These are phyloP conservation scores for Melitaea cinxia DNA, from an alignment of 1,140 invertebrate species.

Conservation along the genomic window DNA sequence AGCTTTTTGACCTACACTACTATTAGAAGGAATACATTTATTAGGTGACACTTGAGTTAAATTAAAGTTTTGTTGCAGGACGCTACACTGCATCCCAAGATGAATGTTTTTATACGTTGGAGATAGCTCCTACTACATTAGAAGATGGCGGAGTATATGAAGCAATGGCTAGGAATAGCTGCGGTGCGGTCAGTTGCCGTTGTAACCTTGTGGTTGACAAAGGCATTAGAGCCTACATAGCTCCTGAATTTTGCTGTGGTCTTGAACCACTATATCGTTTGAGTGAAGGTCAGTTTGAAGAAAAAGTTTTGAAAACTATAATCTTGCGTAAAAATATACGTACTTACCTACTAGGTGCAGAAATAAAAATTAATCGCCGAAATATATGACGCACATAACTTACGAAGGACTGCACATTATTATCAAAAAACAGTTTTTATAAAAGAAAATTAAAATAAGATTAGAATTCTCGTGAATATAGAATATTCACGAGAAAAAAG, in stretches of 20 bases:
- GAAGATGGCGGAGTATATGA: constrained; percentile 93
- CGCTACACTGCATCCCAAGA: constrained; percentile 84
- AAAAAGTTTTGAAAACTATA: too few relatives aligned
- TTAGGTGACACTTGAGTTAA: not conserved
- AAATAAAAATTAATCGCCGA: too few relatives aligned
- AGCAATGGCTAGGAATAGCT: constrained; percentile 89
- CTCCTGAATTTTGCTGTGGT: constrained; percentile 88
- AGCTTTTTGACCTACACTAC: too few relatives aligned
- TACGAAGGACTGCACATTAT: too few relatives aligned
- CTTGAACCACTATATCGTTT: constrained; percentile 85
- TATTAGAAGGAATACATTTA: not conserved
- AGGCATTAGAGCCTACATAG: constrained; percentile 90
- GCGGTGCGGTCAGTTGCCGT: constrained; percentile 91
- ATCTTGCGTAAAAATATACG: too few relatives aligned
- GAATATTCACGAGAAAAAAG: not conserved
- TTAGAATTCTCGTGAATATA: not conserved
- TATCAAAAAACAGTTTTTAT: too few relatives aligned
- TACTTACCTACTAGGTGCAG: too few relatives aligned
- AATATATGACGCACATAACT: too few relatives aligned
- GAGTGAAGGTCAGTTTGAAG: constrained; percentile 76
- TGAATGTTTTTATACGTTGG: constrained; percentile 91
- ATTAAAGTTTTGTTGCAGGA: constrained; percentile 57
- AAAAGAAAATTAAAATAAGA: too few relatives aligned
- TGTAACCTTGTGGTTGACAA: constrained; percentile 92
- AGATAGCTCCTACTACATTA: constrained; percentile 88